Base-by-base conservation (phyloP, 1,140 invertebrate genomes). In the Homalodisca vitripennis region DNA sequence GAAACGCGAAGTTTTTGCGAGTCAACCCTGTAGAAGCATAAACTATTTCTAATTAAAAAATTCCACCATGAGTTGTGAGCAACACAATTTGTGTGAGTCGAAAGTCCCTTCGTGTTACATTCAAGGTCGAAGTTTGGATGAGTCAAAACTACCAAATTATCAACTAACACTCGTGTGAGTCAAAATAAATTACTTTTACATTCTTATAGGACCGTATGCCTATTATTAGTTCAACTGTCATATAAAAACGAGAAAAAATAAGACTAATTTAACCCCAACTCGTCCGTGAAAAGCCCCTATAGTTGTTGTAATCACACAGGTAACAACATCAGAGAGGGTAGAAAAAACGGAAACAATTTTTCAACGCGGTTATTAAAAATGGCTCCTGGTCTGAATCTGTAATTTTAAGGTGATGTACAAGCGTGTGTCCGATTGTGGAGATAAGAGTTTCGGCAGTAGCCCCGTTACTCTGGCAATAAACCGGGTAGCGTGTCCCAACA, bases 261-360 rank as follows among this genome's bases (percentile, higher is more conserved):
- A 41, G 34, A 41, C 34, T n/a, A n/a, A 41, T 41, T 41, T 17
- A 10, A 10, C 17, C 34, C 34, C 34, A 6, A 60, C 13, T 27
- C 55, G 55, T 26, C 55, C n/a, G 55, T 3, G 24, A 26, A 26
- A 60, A 30, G 55, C n/a, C 27, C 3, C 2, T 27, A 13, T 60
- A 60, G 29, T 60, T 60, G 29, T 60, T 60, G 26, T 60, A 60
- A 60, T 60, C 55, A 26, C 29, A 26, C 22, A 60, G 17, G 34
- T 41, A 17, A 53, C 12, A 22, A 60, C 55, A 27, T 60, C 55
- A 27, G 55, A 22, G 6, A 27, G 22, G 55, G 55, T 13, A 24
- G 55, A 24, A 41, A 41, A 41, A 41, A 6, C 14, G 55, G 26
- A 60, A 60, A 60, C 29, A 60, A 60, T 60, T 60, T 60, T 60